A percentile compares a stretch with the other conserved stretches of the same genome.
Conservation (phyloP, 2,888 invertebrate species). For the Polyommatus icarus region DNA sequence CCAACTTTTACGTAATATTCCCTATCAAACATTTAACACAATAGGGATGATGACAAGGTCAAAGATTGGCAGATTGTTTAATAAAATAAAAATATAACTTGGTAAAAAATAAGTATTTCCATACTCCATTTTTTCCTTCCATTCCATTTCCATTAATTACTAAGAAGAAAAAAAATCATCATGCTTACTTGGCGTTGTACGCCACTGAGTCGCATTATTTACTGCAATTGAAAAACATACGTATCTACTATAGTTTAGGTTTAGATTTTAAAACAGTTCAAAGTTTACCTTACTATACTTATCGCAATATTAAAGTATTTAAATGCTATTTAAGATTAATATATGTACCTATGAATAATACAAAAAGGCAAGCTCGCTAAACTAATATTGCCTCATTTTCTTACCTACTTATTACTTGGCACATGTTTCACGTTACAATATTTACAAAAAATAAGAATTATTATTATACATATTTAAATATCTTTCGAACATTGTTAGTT, state of each 20-base stretch:
- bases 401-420: conserved; percentile 28
- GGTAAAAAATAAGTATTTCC: too few relatives aligned
- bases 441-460: conserved; percentile 32
- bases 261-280: not conserved
- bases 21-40: too few relatives aligned
- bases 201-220: too few relatives aligned
- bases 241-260: not conserved
- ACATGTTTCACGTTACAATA: conserved; percentile 29
- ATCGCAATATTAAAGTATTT: not conserved
- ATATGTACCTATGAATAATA: not conserved
- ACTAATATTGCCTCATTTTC: conserved; percentile 28
- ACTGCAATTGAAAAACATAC: too few relatives aligned
- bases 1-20: too few relatives aligned
- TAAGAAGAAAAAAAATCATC: too few relatives aligned
- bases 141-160: too few relatives aligned
- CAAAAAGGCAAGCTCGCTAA: conserved; percentile 7
- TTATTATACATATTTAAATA: conserved; percentile 17
- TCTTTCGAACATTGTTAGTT: not conserved
- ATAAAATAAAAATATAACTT: too few relatives aligned
- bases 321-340: conserved; percentile 14
- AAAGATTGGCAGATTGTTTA: too few relatives aligned
- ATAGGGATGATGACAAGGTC: too few relatives aligned
- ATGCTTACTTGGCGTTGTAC: too few relatives aligned
- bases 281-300: not conserved
- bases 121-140: too few relatives aligned